phyloP scores from a whole-genome alignment of 2,888 invertebrate species.

The Trissonchulus sp. region DNA sequence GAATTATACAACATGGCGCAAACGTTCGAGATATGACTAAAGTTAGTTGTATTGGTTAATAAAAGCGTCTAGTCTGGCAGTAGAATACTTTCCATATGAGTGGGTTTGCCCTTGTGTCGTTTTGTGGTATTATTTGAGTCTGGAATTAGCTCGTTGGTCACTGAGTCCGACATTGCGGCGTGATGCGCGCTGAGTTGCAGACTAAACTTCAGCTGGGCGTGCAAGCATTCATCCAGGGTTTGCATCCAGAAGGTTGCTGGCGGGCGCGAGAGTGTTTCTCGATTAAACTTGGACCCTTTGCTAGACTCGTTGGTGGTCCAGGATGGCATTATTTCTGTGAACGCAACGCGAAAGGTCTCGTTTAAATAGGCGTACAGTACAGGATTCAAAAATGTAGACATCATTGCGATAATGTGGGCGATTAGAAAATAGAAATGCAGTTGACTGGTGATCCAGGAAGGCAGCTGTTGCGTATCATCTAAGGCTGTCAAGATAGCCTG shows the following conservation, averaged over 20 bases:
- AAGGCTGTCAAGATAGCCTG: neutral
- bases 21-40: no score
- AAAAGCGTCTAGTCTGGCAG: no score
- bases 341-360: constrained; percentile 15
- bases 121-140: no score
- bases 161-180: no score
- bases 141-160: no score
- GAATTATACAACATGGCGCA: no score
- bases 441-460: neutral
- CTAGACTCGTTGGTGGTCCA: neutral
- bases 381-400: constrained; percentile 24
- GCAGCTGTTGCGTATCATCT: neutral
- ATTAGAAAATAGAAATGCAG: neutral
- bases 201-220: neutral
- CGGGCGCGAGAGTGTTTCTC: neutral
- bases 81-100: no score
- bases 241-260: neutral
- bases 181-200: neutral
- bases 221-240: neutral
- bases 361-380: constrained; percentile 28
- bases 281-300: neutral
- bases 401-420: constrained; percentile 22
- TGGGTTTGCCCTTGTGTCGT: no score
- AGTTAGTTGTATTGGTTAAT: no score
- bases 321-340: neutral